Percentiles rank a stretch among this genome's conserved stretches.
phyloP scores from a whole-genome alignment of 53 echinoderm and acorn worm genomes.

The Echinarachnius parma region DNA sequence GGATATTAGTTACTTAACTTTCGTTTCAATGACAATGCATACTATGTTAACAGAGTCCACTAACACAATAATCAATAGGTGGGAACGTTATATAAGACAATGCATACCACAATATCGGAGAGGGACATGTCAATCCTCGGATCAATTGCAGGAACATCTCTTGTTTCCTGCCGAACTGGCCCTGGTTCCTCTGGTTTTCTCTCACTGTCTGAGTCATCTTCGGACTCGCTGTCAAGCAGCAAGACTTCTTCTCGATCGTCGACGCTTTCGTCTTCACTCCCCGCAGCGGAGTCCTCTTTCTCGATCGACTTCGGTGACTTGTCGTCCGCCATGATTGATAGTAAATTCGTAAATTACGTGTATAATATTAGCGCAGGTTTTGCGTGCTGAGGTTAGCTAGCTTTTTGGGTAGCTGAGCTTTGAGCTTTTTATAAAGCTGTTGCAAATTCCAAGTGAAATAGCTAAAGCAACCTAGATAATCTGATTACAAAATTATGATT shows the following conservation, averaged over 20 bases:
- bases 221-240: constrained; percentile 37
- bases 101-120: constrained; percentile 39
- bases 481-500: no score
- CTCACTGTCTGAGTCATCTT: constrained; percentile 38
- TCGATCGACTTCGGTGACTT: not conserved
- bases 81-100: not conserved
- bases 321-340: constrained; percentile 37
- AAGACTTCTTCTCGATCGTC: constrained; percentile 31
- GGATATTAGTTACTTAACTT: no score
- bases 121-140: constrained; percentile 33
- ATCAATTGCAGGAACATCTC: not conserved
- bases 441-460: no score
- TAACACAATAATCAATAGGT: constrained; percentile 8
- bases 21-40: no score
- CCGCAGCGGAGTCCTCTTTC: not conserved
- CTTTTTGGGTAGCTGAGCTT: no score
- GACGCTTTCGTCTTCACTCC: constrained; percentile 19
- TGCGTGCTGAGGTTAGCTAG: no score
- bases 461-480: no score
- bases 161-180: constrained; percentile 1
- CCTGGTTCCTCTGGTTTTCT: constrained; percentile 18
- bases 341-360: no score
- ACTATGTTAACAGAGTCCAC: no score
- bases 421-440: no score
- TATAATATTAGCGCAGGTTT: no score